Evolutionary conservation across 2,888 invertebrate species (phyloP), one percentile per base, ranked within the genome.

Genomic region (Drosophila gaucha): DNA sequence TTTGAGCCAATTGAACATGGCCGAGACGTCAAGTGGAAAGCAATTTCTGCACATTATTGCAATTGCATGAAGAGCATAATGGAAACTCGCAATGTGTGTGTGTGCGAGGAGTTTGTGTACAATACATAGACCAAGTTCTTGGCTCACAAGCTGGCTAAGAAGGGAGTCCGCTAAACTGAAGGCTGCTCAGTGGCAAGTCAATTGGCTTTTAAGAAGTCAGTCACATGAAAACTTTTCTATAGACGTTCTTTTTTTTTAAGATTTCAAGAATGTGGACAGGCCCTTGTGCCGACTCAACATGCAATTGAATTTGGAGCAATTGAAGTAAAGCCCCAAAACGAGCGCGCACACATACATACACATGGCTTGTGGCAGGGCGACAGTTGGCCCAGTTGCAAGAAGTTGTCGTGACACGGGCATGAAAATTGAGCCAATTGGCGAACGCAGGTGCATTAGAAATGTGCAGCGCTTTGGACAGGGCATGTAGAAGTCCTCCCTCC

Each of bases 181-280:
- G 65, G 58, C 74, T 72, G 62, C 54, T 60, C 65, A 31, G 60
- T 51, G 50, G 60, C 74, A 83, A 83, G 78, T 84, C 82, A 75
- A 86, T 84, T 88, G 84, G 80, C 87, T 88, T 84, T 88, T 75
- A 84, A 75, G 67, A 71, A 86, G 75, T 78, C 85, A 80, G 72
- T 86, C 87, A 73, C 77, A 86, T 77, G 74, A 77, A 74, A 88
- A 74, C 55, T 80, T 84, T 70, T 64, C 59, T 49, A 51, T 84
- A 69, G 60, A 50, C n/a, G 18, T 1, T 36, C 51, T 50, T 64
- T 67, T 66, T 56, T 43, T 30, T 10, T 26, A 14, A 55, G 57
- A 67, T 43, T 46, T 58, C 55, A 68, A 68, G 71, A 78, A 65
- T 68, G 82, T 70, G 83, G 59, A 60, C 70, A 60, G 58, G 57